phyloP scores from a whole-genome alignment of 2,888 invertebrate genomes.

The Apamea crenata region DNA sequence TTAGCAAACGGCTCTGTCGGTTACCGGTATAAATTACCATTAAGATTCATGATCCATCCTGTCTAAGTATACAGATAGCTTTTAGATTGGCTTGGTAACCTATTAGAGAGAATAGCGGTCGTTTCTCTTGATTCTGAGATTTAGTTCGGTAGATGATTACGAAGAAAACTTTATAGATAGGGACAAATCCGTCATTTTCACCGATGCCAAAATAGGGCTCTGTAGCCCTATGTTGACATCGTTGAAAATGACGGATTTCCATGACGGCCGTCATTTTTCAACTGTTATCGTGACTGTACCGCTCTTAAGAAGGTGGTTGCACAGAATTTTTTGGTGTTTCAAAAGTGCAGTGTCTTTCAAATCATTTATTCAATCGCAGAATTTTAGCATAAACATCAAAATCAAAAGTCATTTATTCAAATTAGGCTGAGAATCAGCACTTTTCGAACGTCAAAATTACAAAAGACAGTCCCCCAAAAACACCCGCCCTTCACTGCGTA shows the following conservation, averaged over 20 bases:
- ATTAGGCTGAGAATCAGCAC: no score
- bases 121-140: background rate
- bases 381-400: no score
- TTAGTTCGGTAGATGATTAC: no score
- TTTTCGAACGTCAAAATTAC: no score
- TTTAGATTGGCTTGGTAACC: constrained; percentile 4
- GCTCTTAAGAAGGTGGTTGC: background rate
- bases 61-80: background rate
- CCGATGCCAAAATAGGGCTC: no score
- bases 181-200: no score
- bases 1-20: constrained; percentile 5
- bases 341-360: background rate
- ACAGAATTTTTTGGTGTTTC: background rate
- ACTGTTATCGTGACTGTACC: background rate
- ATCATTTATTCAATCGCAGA: no score
- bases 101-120: background rate
- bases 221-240: background rate
- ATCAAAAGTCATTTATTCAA: no score
- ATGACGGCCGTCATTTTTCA: no score
- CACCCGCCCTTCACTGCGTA: no score
- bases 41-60: constrained; percentile 22
- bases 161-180: no score
- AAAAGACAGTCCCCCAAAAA: no score
- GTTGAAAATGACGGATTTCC: background rate
- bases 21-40: constrained; percentile 18